These are phyloP conservation scores for Cotesia glomerata DNA, from an alignment of 1,140 invertebrate species.

Conservation along the genomic window DNA sequence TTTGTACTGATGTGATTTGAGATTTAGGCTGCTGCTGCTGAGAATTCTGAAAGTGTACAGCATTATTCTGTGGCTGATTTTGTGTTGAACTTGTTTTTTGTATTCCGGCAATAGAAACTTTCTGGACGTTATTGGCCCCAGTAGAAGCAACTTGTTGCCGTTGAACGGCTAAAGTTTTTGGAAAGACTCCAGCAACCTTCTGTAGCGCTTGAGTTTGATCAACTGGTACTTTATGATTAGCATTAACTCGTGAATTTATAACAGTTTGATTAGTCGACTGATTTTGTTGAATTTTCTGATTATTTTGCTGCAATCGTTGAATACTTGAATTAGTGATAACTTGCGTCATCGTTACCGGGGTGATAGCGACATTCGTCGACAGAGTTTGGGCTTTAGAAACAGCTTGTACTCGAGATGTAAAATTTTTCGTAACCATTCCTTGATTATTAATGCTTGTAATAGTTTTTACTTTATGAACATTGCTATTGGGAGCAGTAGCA, in stretches of 20 bases:
- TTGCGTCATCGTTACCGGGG: conserved; percentile 47
- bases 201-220: not conserved
- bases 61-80: conserved; percentile 5
- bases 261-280: conserved; percentile 15
- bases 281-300: conserved; percentile 20
- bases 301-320: conserved; percentile 44
- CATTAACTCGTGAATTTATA: conserved; percentile 10
- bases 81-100: not conserved
- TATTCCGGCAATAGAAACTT: conserved; percentile 2
- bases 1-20: conserved; percentile 34
- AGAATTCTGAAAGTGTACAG: conserved; percentile 33
- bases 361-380: conserved; percentile 15
- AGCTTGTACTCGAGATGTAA: conserved; percentile 39
- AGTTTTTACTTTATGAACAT: conserved; percentile 45
- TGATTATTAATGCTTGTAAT: conserved; percentile 37
- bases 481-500: conserved; percentile 31
- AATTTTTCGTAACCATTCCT: conserved; percentile 34
- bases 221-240: conserved; percentile 6
- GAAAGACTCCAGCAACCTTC: conserved; percentile 3
- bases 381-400: conserved; percentile 38
- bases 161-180: conserved; percentile 1
- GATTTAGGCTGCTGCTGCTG: conserved; percentile 4
- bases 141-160: not conserved
- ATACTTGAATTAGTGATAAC: conserved; percentile 43
- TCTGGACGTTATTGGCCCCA: conserved; percentile 9